These are phyloP conservation scores for Pempheris klunzingeri DNA, from an alignment of 2,797 vertebrate species.

Conservation along the genomic window DNA sequence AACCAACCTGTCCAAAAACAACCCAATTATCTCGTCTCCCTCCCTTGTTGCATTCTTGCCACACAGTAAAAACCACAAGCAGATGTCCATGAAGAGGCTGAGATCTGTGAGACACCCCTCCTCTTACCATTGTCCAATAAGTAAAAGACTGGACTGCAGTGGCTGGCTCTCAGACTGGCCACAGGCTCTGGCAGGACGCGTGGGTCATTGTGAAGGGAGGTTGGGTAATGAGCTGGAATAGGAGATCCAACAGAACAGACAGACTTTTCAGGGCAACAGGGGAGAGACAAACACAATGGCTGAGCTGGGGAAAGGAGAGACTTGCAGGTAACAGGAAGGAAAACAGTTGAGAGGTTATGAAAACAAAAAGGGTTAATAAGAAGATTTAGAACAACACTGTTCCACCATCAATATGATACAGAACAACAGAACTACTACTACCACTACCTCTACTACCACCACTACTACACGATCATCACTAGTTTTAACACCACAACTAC, in stretches of 20 bases:
- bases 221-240: constrained; percentile 88
- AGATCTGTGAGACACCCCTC: constrained; percentile 55
- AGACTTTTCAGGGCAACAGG: constrained; percentile 75
- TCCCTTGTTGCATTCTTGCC: constrained; percentile 28
- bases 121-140: constrained; percentile 91
- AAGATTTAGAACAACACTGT: constrained; percentile 28
- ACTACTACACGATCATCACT: background rate
- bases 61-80: constrained; percentile 66
- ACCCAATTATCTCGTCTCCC: constrained; percentile 10
- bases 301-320: constrained; percentile 63
- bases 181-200: constrained; percentile 84
- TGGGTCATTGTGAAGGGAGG: constrained; percentile 86
- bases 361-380: constrained; percentile 42
- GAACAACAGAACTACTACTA: constrained; percentile 14
- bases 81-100: constrained; percentile 66
- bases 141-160: constrained; percentile 91
- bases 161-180: constrained; percentile 87
- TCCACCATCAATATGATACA: constrained; percentile 1
- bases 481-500: background rate
- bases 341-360: constrained; percentile 59
- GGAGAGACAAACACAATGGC: constrained; percentile 65
- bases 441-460: background rate
- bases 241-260: constrained; percentile 84
- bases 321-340: constrained; percentile 59
- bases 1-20: constrained; percentile 42